Evolutionary conservation across 2,113 vertebrate genomes (phyloP).

Genomic region (Rhynchomys soricoides): DNA sequence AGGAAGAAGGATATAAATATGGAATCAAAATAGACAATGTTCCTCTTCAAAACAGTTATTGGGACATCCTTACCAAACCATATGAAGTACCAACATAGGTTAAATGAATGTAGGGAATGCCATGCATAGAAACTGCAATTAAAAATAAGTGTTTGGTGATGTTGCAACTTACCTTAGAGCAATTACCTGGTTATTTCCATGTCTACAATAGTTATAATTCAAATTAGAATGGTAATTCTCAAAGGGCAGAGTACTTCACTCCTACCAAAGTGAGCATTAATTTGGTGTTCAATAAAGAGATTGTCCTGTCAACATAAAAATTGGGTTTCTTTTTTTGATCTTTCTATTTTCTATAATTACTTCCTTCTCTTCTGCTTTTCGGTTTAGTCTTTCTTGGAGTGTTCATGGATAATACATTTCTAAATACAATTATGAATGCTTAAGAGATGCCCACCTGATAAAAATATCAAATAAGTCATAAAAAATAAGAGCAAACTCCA

Average conservation of each 20-base stretch:
- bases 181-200: slow-evolving; percentile 33
- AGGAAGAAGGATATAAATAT: slow-evolving; percentile 63
- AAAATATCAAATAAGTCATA: slow-evolving; percentile 5
- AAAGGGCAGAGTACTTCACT: neutral
- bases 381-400: neutral
- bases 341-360: slow-evolving; percentile 1
- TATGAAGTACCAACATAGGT: slow-evolving; percentile 36
- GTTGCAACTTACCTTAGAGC: slow-evolving; percentile 26
- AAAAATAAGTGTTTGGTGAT: slow-evolving; percentile 7
- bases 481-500: slow-evolving; percentile 11
- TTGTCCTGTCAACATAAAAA: slow-evolving; percentile 3
- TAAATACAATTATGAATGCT: slow-evolving; percentile 26
- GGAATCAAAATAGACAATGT: neutral
- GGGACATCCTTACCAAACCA: slow-evolving; percentile 36
- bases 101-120: slow-evolving; percentile 54
- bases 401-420: slow-evolving; percentile 26
- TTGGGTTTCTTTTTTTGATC: neutral
- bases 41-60: slow-evolving; percentile 34
- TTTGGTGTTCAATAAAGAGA: neutral
- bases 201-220: slow-evolving; percentile 19
- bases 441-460: slow-evolving; percentile 21
- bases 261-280: neutral
- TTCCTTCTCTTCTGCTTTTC: neutral
- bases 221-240: slow-evolving; percentile 17
- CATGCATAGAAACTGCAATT: neutral